phyloP scores from a whole-genome alignment of 2,888 invertebrate genomes.

The Achlya flavicornis region DNA sequence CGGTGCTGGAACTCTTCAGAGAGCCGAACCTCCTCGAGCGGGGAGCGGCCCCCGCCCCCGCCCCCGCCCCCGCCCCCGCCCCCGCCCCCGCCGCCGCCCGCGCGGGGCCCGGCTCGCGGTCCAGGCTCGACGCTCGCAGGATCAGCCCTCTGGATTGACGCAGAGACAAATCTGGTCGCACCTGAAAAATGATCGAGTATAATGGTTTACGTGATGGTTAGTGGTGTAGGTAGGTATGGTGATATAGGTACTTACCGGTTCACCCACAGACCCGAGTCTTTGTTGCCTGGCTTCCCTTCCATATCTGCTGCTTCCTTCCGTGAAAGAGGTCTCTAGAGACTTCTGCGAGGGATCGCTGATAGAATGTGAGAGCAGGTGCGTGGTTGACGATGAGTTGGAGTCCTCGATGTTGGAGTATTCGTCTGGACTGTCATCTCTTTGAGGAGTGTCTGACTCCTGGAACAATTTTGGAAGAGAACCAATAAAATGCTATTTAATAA shows the following conservation, averaged over 20 bases:
- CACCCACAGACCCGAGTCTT: slow-evolving; percentile 65
- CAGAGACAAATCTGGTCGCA: slow-evolving; percentile 53
- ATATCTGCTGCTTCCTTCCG: slow-evolving; percentile 48
- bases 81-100: slow-evolving; percentile 38
- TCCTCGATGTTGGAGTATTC: slow-evolving; percentile 74
- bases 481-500: too few relatives aligned
- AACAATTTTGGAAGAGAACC: neutral
- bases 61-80: slow-evolving; percentile 32
- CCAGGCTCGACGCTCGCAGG: slow-evolving; percentile 77
- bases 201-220: neutral
- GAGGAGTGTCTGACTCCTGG: slow-evolving; percentile 74
- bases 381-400: slow-evolving; percentile 72
- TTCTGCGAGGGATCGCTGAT: slow-evolving; percentile 63
- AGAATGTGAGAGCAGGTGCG: slow-evolving; percentile 72
- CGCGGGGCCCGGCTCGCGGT: slow-evolving; percentile 65
- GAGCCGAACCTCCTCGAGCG: slow-evolving; percentile 66
- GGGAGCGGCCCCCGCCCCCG: slow-evolving; percentile 44
- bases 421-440: slow-evolving; percentile 74
- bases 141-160: slow-evolving; percentile 73
- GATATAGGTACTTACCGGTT: slow-evolving; percentile 49
- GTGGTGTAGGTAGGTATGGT: neutral
- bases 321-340: slow-evolving; percentile 71
- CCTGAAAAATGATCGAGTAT: slow-evolving; percentile 39
- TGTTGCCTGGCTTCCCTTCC: slow-evolving; percentile 49
- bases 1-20: slow-evolving; percentile 71